Percentiles rank a stretch among this genome's conserved stretches.
These are phyloP conservation scores for Drosophila ananassae DNA, from an alignment of 1,140 invertebrate genomes.

Conservation along the genomic window DNA sequence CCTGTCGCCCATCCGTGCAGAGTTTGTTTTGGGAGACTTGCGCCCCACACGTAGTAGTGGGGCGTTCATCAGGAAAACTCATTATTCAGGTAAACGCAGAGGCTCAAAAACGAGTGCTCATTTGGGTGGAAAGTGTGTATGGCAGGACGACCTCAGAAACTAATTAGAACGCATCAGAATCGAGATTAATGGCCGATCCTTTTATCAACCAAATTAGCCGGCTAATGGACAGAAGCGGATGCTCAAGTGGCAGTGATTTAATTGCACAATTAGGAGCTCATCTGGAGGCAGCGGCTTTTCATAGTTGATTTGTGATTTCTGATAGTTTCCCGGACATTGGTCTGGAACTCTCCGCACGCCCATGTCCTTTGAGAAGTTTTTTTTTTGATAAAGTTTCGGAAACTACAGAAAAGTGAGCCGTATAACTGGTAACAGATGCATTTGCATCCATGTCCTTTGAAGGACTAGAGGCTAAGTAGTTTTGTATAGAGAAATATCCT, in stretches of 20 bases:
- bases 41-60: background rate
- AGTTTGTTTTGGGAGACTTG: constrained; percentile 20
- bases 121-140: constrained; percentile 56
- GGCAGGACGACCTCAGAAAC: constrained; percentile 38
- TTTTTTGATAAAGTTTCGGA: constrained; percentile 23
- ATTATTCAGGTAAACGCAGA: constrained; percentile 74
- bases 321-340: constrained; percentile 7
- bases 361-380: too few species aligned
- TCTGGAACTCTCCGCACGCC: background rate
- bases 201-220: constrained; percentile 65
- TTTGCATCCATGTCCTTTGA: constrained; percentile 10
- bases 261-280: constrained; percentile 63
- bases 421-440: constrained; percentile 39
- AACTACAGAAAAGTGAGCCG: too few species aligned
- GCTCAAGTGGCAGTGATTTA: constrained; percentile 66
- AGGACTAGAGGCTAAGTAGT: constrained; percentile 6
- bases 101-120: constrained; percentile 62
- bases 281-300: constrained; percentile 12
- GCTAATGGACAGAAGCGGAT: constrained; percentile 63
- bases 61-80: constrained; percentile 50
- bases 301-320: constrained; percentile 6
- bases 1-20: constrained; percentile 34
- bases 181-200: constrained; percentile 58
- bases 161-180: constrained; percentile 69
- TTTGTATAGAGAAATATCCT: background rate